Evolutionary conservation across 2,797 vertebrate species (phyloP).

Genomic region (Masticophis lateralis): DNA sequence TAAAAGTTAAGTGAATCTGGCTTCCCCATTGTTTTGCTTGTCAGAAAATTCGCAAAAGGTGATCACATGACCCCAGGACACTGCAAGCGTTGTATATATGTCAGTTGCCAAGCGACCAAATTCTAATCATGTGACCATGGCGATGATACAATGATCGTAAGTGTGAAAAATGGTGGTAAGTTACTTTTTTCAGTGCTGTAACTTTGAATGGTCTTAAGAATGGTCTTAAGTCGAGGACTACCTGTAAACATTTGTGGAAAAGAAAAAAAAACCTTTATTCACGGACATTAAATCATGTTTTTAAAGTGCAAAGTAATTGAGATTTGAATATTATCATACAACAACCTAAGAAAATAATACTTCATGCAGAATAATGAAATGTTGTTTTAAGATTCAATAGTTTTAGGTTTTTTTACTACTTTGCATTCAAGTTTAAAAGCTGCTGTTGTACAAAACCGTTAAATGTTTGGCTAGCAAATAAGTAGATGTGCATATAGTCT

Average conservation of each 20-base stretch:
- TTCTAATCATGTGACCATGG: background rate
- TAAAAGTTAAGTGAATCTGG: background rate
- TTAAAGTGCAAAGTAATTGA: background rate
- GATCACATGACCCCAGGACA: background rate
- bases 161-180: background rate
- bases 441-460: background rate
- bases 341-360: background rate
- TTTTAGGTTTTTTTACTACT: background rate
- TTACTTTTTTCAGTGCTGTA: background rate
- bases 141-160: background rate
- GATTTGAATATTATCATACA: background rate
- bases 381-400: too few species aligned
- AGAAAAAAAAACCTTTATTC: constrained; percentile 14
- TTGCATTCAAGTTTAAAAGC: background rate
- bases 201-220: background rate
- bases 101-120: background rate
- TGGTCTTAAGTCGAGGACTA: background rate
- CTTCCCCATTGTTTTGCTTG: background rate
- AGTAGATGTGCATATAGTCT: background rate
- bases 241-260: background rate
- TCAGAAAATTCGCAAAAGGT: background rate
- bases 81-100: background rate
- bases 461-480: background rate
- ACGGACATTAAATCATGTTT: background rate
- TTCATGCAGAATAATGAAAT: background rate